Evolutionary conservation across 2,797 vertebrate species (phyloP).

Genomic region (Enteromius trimaculatus): DNA sequence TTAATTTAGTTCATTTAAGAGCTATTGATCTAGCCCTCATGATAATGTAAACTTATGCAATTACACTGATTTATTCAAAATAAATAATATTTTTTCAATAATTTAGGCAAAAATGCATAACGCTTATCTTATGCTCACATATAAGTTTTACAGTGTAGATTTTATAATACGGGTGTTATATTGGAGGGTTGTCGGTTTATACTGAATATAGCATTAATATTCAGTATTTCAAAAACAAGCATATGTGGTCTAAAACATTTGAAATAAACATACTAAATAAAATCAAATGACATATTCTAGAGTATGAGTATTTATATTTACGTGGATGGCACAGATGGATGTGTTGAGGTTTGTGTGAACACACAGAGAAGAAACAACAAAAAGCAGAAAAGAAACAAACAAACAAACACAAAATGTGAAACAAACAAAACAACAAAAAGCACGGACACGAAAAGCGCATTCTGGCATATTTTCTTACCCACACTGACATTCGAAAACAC

Average conservation of each 20-base stretch:
- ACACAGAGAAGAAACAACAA: conserved; percentile 49
- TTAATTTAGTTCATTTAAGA: not conserved
- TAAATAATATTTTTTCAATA: no score
- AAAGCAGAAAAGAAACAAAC: conserved; percentile 32
- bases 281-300: not conserved
- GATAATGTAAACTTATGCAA: not conserved
- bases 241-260: not conserved
- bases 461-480: conserved; percentile 43
- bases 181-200: not conserved
- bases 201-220: not conserved
- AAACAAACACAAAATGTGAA: conserved; percentile 50
- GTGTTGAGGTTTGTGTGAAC: conserved; percentile 36
- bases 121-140: not conserved
- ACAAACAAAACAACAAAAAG: conserved; percentile 42
- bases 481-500: conserved; percentile 45
- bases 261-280: not conserved
- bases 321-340: conserved; percentile 45
- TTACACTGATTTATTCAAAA: not conserved
- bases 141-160: no score
- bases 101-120: not conserved
- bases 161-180: not conserved
- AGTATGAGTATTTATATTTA: not conserved
- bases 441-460: conserved; percentile 40
- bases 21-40: not conserved
- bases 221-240: not conserved